Evolutionary conservation across 2,113 vertebrate genomes (phyloP).

Genomic region (Trichechus manatus): DNA sequence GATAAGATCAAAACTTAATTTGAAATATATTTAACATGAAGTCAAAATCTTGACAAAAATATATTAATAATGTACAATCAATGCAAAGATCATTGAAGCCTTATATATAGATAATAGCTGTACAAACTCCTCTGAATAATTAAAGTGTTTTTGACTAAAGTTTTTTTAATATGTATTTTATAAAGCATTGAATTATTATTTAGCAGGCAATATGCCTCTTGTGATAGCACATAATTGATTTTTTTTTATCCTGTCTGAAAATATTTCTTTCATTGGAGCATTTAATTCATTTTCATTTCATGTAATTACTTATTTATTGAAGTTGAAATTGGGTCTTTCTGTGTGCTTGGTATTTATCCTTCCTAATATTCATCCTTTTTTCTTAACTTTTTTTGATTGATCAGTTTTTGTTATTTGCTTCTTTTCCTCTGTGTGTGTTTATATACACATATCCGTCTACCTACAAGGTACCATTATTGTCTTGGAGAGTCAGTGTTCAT

Average conservation of each 20-base stretch:
- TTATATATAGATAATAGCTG: neutral
- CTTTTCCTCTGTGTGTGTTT: neutral
- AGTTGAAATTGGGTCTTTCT: neutral
- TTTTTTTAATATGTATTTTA: neutral
- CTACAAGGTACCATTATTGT: neutral
- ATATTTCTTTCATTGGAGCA: neutral
- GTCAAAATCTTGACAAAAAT: constrained; percentile 1
- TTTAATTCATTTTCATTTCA: constrained; percentile 14
- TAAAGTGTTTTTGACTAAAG: neutral
- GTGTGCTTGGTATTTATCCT: neutral
- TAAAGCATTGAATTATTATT: neutral
- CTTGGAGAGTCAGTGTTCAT: neutral
- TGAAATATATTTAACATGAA: constrained; percentile 46
- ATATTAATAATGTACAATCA: constrained; percentile 1
- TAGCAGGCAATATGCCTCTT: neutral
- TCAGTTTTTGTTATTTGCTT: neutral
- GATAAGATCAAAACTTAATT: constrained; percentile 25
- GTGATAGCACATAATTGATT: neutral
- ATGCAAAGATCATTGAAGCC: neutral
- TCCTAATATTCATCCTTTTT: neutral
- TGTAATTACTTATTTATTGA: neutral
- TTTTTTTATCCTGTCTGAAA: neutral
- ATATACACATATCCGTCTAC: neutral
- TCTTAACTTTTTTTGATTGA: neutral
- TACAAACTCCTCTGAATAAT: neutral